phyloP scores from a whole-genome alignment of 2,113 vertebrate genomes.

The Caracal caracal region DNA sequence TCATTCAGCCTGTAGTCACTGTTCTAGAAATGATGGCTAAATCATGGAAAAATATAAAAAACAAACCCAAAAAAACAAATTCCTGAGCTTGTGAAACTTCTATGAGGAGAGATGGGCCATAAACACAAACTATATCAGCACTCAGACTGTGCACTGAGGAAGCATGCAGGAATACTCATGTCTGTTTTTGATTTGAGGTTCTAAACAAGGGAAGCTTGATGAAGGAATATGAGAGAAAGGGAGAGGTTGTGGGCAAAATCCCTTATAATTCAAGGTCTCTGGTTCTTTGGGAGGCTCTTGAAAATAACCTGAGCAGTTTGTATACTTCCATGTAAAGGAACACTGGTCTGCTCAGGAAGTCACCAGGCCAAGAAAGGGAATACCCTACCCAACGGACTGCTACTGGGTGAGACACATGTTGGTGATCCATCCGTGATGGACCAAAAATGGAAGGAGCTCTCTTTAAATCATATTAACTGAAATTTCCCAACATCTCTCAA shows the following conservation, averaged over 20 bases:
- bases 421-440: neutral
- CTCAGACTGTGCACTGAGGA: neutral
- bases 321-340: neutral
- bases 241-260: neutral
- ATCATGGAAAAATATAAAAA: neutral
- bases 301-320: neutral
- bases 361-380: neutral
- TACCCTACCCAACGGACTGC: neutral
- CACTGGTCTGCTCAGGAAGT: neutral
- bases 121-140: neutral
- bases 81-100: neutral
- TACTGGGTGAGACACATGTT: neutral
- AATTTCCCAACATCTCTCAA: neutral
- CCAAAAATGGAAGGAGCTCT: neutral
- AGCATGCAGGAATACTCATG: neutral
- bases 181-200: neutral
- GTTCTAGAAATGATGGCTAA: neutral
- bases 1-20: neutral
- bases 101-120: neutral
- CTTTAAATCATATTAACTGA: slow-evolving; percentile 1
- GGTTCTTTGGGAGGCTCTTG: neutral
- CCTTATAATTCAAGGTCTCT: neutral
- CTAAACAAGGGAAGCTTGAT: neutral
- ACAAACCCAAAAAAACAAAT: neutral
- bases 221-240: neutral